Conservation (phyloP, 2,113 vertebrate species). For the Romanogobio albipinnatus region DNA sequence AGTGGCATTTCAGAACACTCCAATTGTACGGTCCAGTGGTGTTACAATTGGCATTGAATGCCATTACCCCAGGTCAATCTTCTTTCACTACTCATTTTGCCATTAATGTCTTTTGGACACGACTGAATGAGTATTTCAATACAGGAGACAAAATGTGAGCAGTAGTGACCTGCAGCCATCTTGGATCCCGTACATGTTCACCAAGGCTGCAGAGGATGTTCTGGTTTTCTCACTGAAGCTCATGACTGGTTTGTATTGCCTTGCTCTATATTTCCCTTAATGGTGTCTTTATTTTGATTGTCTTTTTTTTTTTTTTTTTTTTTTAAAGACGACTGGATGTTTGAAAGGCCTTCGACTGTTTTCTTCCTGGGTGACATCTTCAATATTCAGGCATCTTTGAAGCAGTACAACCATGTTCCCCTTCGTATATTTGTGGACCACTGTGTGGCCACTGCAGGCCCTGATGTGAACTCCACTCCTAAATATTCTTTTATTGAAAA, state of each 20-base stretch:
- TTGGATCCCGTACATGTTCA: slow-evolving; percentile 35
- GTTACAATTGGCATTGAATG: slow-evolving; percentile 42
- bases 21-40: slow-evolving; percentile 27
- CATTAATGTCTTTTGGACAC: background rate
- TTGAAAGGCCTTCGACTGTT: slow-evolving; percentile 33
- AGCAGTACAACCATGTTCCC: slow-evolving; percentile 30
- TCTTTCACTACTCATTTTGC: background rate
- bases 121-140: background rate
- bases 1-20: background rate
- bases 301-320: background rate
- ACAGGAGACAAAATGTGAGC: slow-evolving; percentile 50
- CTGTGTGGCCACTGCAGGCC: slow-evolving; percentile 51
- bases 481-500: slow-evolving; percentile 50
- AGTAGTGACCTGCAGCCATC: slow-evolving; percentile 20
- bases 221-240: slow-evolving; percentile 41
- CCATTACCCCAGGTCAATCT: slow-evolving; percentile 48
- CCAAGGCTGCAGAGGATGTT: slow-evolving; percentile 22
- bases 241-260: slow-evolving; percentile 44
- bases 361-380: slow-evolving; percentile 49
- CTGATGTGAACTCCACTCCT: slow-evolving; percentile 16
- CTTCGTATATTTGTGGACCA: slow-evolving; percentile 50
- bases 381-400: slow-evolving; percentile 40
- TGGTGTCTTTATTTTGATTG: background rate
- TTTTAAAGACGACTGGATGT: slow-evolving; percentile 47
- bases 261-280: no score